Conservation (phyloP, 1,140 invertebrate genomes). For the Camponotus floridanus region DNA sequence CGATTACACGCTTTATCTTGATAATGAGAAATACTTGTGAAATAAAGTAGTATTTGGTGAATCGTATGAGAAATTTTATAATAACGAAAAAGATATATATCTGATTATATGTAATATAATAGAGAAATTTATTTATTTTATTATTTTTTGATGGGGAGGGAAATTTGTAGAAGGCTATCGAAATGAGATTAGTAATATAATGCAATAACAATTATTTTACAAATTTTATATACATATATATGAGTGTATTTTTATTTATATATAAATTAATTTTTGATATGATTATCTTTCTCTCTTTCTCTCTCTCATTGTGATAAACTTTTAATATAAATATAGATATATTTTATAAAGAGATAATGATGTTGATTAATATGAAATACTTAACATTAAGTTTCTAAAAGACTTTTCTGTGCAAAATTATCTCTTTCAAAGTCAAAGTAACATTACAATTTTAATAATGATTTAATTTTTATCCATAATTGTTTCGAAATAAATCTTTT, state of each 20-base stretch:
- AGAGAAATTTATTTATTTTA: background rate
- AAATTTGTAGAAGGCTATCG: background rate
- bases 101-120: conserved; percentile 1
- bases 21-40: background rate
- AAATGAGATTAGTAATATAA: background rate
- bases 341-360: background rate
- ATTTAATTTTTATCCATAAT: background rate
- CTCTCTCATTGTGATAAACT: too few relatives aligned
- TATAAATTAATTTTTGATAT: too few relatives aligned
- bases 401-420: background rate
- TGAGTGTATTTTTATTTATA: too few relatives aligned
- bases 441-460: background rate
- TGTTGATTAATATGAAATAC: background rate
- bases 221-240: background rate
- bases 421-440: background rate
- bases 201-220: background rate
- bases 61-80: background rate
- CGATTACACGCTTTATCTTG: conserved; percentile 1
- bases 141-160: too few relatives aligned
- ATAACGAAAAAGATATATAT: background rate
- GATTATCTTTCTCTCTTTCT: too few relatives aligned
- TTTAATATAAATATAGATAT: background rate
- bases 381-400: background rate
- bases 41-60: background rate
- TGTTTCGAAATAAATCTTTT: background rate